phyloP scores from a whole-genome alignment of 2,888 invertebrate genomes.

The Epirrhoe tristata region DNA sequence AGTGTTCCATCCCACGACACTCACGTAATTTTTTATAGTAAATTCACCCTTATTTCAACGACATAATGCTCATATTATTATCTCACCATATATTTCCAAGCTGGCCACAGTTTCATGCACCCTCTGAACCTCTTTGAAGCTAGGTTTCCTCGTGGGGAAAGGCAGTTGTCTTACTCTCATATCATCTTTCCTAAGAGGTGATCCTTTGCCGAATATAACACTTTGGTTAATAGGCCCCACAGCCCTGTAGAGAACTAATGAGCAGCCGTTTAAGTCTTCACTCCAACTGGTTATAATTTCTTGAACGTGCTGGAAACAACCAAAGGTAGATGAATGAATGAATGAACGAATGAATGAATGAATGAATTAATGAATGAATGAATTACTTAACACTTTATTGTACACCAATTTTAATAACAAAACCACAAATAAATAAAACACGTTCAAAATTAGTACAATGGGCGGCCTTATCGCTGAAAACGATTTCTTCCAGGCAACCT shows the following conservation, averaged over 20 bases:
- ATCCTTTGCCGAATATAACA: constrained; percentile 90
- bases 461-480: too few species aligned
- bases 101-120: constrained; percentile 89
- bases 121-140: constrained; percentile 91
- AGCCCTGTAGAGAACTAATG: constrained; percentile 91
- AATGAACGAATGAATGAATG: too few species aligned
- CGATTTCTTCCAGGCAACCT: too few species aligned
- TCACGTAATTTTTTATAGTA: too few species aligned
- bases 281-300: constrained; percentile 89
- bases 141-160: constrained; percentile 93
- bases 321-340: not conserved
- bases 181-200: constrained; percentile 88
- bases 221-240: constrained; percentile 89
- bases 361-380: too few species aligned
- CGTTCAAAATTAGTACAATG: too few species aligned
- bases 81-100: constrained; percentile 88
- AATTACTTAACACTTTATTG: too few species aligned
- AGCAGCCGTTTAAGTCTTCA: constrained; percentile 87
- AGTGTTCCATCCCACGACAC: too few species aligned
- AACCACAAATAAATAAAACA: too few species aligned
- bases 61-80: too few species aligned
- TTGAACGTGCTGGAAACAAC: constrained; percentile 88
- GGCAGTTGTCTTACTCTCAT: constrained; percentile 89
- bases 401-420: too few species aligned
- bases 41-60: too few species aligned